phyloP scores from a whole-genome alignment of 2,888 invertebrate genomes.

The Morinoia aosen region DNA sequence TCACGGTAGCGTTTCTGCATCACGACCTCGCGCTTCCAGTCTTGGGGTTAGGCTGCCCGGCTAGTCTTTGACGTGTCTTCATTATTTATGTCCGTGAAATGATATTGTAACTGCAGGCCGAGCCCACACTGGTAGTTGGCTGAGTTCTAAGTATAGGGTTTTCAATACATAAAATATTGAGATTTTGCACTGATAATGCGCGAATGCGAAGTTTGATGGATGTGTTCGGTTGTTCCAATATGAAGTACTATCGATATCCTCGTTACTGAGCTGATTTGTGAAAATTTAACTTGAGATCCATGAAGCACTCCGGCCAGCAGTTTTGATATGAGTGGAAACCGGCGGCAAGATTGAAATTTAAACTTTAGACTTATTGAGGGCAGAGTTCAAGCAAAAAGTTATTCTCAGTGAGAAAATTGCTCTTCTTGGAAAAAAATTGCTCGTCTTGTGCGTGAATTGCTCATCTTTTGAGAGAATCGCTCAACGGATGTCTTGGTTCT shows the following conservation, averaged over 20 bases:
- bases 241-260: neutral
- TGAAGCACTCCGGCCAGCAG: neutral
- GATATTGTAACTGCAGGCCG: neutral
- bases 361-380: neutral
- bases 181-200: neutral
- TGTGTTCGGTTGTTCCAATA: neutral
- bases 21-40: conserved; percentile 33
- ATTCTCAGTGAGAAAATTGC: too few relatives aligned
- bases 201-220: neutral
- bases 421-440: too few relatives aligned
- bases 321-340: neutral
- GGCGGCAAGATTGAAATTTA: neutral
- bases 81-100: neutral
- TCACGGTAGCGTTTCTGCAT: conserved; percentile 28
- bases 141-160: neutral
- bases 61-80: neutral
- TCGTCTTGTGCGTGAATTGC: too few relatives aligned
- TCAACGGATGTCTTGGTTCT: too few relatives aligned
- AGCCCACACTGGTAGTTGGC: neutral
- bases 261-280: neutral
- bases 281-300: neutral
- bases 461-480: too few relatives aligned
- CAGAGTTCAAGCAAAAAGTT: neutral
- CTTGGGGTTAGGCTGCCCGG: neutral
- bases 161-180: neutral